Evolutionary conservation across 2,888 invertebrate genomes (phyloP), one percentile per base, ranked within the genome.

Genomic region (Tinea trinotella): DNA sequence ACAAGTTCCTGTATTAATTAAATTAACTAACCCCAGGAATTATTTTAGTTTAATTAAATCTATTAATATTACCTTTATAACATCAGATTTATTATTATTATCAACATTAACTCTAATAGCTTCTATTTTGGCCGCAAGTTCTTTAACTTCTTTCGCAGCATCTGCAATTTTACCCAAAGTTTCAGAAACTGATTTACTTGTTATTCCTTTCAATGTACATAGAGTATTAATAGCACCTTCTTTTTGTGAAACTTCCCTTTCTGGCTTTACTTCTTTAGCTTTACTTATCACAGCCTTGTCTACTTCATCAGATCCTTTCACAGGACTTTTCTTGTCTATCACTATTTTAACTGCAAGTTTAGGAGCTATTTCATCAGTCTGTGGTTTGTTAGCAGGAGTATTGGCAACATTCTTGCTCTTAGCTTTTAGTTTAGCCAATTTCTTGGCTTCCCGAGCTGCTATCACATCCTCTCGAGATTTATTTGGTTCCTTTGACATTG

Each of bases 371-470:
- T 56, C 52, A 7, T 52, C 56, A 48, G 54, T 20, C 44, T 53
- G 56, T n/a, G 13, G 40, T n/a, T 40, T 13, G n/a, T 40, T 35
- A 34, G 17, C 13, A 22, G 17, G 15, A n/a, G 19, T 49, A 17
- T 19, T 44, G 50, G 56, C 54, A 53, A 56, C 52, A 54, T 49
- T 35, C 15, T 50, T 50, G 54, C 57, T 58, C 56, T 53, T 55
- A 34, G 19, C 36, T 57, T 57, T 80, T 20, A 67, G 70, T 66
- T 83, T 84, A 13, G 72, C 70, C 53, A 68, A 61, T 62, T 82
- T 84, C 56, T 84, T 85, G n/a, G 76, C 77, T 65, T 82, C 76
- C 59, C 84, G 74, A 5, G 79, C 77, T 55, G 80, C 82, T 59
- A 70, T 56, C 1, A 84, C 64, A 46, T 79, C 75, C 17, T 80